These are phyloP conservation scores for Tragelaphus oryx DNA, from an alignment of 2,797 vertebrate genomes.

Conservation along the genomic window DNA sequence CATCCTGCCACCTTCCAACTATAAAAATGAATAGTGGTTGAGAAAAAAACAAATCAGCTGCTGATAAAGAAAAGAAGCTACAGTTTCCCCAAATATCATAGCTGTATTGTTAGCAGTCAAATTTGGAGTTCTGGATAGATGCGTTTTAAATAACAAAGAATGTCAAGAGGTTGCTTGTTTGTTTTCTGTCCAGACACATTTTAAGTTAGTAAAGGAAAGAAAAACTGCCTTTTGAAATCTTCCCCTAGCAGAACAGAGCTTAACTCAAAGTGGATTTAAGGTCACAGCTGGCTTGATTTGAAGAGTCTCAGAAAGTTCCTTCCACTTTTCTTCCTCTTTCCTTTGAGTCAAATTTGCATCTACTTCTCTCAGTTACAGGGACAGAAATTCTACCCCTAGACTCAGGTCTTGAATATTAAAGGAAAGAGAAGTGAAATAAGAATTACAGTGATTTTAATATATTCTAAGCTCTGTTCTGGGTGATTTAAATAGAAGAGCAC, in stretches of 20 bases:
- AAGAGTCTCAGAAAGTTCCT: neutral
- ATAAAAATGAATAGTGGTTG: neutral
- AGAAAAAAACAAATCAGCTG: neutral
- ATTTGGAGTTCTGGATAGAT: neutral
- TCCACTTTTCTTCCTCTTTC: neutral
- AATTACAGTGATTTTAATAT: neutral
- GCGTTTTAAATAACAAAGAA: neutral
- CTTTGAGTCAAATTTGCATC: neutral
- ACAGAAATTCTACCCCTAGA: neutral
- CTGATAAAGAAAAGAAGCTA: neutral
- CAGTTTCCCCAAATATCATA: neutral
- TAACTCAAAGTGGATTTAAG: neutral
- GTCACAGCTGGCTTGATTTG: neutral
- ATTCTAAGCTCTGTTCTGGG: neutral
- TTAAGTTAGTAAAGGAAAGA: neutral
- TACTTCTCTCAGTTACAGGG: neutral
- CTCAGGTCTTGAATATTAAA: neutral
- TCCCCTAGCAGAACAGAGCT: neutral
- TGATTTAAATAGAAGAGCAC: constrained; percentile 19
- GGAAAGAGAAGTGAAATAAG: neutral
- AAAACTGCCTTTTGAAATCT: neutral
- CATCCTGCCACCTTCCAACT: neutral
- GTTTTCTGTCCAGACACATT: neutral
- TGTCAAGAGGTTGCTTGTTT: neutral
- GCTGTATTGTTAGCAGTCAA: neutral